Evolutionary conservation across 2,113 vertebrate species (phyloP).

Genomic region (Psammodynastes pulverulentus): DNA sequence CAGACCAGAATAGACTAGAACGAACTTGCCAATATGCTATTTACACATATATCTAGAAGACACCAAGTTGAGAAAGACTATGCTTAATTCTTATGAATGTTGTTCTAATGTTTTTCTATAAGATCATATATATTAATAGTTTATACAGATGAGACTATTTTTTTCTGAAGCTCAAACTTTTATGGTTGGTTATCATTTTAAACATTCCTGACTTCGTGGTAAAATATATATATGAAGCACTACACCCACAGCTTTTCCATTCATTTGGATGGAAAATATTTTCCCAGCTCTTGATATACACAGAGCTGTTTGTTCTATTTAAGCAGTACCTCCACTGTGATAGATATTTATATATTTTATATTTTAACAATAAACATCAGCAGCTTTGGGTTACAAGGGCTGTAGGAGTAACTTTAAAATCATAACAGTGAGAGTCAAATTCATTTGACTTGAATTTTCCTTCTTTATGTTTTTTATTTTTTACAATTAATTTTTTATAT

Average conservation of each 20-base stretch:
- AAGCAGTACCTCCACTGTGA: neutral
- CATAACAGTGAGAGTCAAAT: neutral
- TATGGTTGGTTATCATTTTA: neutral
- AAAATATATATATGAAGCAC: neutral
- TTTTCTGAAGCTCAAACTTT: conserved; percentile 7
- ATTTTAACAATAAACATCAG: neutral
- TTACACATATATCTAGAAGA: neutral
- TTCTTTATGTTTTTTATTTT: neutral
- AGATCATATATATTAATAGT: neutral
- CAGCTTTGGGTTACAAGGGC: neutral
- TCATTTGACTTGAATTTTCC: neutral
- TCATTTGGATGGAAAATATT: neutral
- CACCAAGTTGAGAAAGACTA: neutral
- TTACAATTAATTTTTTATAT: neutral
- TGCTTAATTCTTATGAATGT: neutral
- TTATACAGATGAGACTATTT: neutral
- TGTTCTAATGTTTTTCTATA: neutral
- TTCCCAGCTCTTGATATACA: neutral
- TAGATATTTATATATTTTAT: neutral
- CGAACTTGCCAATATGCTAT: neutral
- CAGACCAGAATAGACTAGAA: neutral
- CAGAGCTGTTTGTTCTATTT: neutral
- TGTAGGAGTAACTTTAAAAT: neutral
- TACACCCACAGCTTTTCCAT: neutral
- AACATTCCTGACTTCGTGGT: neutral